Base-by-base conservation (phyloP, 2,888 invertebrate genomes). In the Mimas tiliae region DNA sequence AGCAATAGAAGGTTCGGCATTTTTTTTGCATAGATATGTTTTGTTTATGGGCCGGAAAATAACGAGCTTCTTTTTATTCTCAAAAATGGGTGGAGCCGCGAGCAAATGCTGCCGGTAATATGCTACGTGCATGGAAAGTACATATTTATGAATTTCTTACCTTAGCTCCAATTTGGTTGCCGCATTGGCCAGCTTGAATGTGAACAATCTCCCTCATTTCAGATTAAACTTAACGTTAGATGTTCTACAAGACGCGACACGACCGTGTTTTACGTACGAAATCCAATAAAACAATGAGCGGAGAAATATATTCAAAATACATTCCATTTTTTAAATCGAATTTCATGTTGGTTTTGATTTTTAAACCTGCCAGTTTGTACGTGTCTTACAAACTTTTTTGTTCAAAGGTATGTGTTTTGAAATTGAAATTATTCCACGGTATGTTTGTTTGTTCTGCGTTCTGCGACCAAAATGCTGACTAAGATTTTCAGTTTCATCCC, bases 131-230 rank as follows among this genome's bases (percentile, higher is more conserved):
- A 27, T 27, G 27, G 4, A 27, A 27, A 27, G 4, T 3, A 27
- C 12, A 33, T 21, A 42, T 14, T 55, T 58, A 19, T 48, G 16
- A 19, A 33, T 21, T 52, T 79, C 79, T 84, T 81, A 94, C 94
- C 91, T 93, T 94, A 81, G 94, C 93, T 89, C 97, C 97, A 84
- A 97, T 97, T 93, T 97, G 97, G 94, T 97, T 97, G 73, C 97
- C 97, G 93, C 97, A 97, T 87, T 97, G 97, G 80, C 97, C 97
- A 83, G 96, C 96, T 87, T 97, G 97, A 71, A 97, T 90, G 82
- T 97, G 97, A 76, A 97, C 96, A 88, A 97, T 97, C 95, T 97
- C 97, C 93, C 97, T 95, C 97, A 97, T 97, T 81, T 93, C 94
- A 77, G 79, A 53, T 65, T 55, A 48, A 55, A 19, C 48, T 55